Conservation (phyloP, 2,113 vertebrate genomes). For the Dipodomys ordii region DNA sequence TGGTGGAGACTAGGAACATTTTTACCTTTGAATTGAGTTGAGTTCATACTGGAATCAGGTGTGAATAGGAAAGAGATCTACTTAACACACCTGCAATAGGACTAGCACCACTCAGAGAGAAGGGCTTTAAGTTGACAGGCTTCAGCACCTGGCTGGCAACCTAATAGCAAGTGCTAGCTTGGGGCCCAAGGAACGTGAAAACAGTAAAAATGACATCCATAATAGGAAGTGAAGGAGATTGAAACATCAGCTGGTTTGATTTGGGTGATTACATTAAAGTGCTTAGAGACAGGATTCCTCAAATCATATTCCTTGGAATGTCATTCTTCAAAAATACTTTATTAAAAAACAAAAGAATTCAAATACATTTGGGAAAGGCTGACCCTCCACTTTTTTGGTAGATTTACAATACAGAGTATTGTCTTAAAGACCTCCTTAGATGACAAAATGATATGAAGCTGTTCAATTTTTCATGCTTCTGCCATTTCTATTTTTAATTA, state of each 20-base stretch:
- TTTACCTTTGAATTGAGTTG: conserved; percentile 29
- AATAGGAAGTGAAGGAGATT: background rate
- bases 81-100: background rate
- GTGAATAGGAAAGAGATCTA: background rate
- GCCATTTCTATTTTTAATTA: conserved; percentile 54
- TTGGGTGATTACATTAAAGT: conserved; percentile 11
- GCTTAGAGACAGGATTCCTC: background rate
- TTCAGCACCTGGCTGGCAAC: background rate
- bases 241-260: background rate
- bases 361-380: conserved; percentile 7
- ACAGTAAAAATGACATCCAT: background rate
- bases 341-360: background rate
- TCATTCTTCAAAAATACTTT: conserved; percentile 56
- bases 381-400: background rate
- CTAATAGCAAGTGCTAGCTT: background rate
- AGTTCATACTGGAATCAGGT: conserved; percentile 43
- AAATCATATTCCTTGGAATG: conserved; percentile 9
- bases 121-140: conserved; percentile 22
- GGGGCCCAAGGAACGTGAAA: background rate
- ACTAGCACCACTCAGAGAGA: background rate
- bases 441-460: conserved; percentile 20
- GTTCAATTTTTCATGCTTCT: conserved; percentile 17
- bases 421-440: background rate
- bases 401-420: background rate
- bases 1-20: background rate